These are phyloP conservation scores for Lacanobia oleracea DNA, from an alignment of 2,888 invertebrate species.

Conservation along the genomic window DNA sequence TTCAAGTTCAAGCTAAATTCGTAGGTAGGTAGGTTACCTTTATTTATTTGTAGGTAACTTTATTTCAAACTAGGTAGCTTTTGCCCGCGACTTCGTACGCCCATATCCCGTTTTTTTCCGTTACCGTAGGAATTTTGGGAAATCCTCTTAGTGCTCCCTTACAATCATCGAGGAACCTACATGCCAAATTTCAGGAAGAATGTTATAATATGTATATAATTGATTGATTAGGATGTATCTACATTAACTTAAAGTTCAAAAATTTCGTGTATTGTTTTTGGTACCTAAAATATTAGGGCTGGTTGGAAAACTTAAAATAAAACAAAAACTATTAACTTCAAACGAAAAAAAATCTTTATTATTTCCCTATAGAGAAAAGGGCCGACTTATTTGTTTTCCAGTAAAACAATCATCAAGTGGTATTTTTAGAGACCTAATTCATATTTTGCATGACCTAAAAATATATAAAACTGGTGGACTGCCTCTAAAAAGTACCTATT, in stretches of 20 bases:
- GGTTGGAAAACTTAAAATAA: background rate
- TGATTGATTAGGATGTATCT: too few relatives aligned
- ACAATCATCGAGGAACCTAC: too few relatives aligned
- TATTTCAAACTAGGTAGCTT: too few relatives aligned
- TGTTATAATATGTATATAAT: too few relatives aligned
- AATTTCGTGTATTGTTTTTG: background rate
- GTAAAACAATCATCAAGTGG: background rate
- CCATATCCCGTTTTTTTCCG: too few relatives aligned
- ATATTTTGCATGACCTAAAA: background rate
- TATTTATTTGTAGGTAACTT: too few relatives aligned
- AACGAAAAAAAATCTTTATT: background rate
- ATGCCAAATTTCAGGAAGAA: too few relatives aligned
- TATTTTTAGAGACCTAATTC: background rate
- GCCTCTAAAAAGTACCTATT: background rate
- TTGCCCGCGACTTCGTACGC: too few relatives aligned
- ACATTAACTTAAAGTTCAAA: too few relatives aligned
- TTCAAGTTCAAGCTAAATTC: background rate
- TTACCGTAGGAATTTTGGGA: too few relatives aligned
- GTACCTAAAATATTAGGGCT: background rate
- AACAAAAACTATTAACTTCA: background rate
- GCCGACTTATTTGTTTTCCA: background rate
- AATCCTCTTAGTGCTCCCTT: too few relatives aligned
- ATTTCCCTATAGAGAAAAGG: background rate
- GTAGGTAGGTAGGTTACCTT: too few relatives aligned
- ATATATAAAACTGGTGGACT: background rate